Evolutionary conservation across 2,888 invertebrate species (phyloP).

Genomic region (Agapostemon virescens): DNA sequence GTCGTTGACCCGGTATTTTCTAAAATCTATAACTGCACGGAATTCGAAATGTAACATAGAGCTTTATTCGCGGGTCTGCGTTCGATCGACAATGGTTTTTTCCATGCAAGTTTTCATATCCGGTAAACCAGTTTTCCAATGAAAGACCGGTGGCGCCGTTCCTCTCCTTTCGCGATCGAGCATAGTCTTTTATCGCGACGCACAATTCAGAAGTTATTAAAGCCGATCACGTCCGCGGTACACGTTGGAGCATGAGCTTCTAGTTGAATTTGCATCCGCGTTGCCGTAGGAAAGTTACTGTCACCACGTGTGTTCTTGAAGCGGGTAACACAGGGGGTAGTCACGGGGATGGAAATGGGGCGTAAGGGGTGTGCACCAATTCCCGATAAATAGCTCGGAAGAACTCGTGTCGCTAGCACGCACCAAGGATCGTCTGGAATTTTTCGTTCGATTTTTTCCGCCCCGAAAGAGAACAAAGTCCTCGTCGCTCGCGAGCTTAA

Average conservation of each 20-base stretch:
- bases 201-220: constrained; percentile 1
- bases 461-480: constrained; percentile 14
- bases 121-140: too few species aligned
- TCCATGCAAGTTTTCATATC: too few species aligned
- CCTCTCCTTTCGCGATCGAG: not conserved
- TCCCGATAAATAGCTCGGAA: constrained; percentile 59
- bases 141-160: not conserved
- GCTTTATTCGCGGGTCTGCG: not conserved
- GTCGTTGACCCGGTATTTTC: too few species aligned
- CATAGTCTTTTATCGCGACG: not conserved
- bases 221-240: constrained; percentile 4
- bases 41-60: too few species aligned
- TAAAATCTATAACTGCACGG: too few species aligned
- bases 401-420: constrained; percentile 34
- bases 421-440: constrained; percentile 53
- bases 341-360: constrained; percentile 1
- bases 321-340: not conserved
- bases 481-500: not conserved
- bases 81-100: too few species aligned
- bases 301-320: not conserved
- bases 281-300: constrained; percentile 9
- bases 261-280: constrained; percentile 10
- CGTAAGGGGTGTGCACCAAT: constrained; percentile 45
- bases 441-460: constrained; percentile 57
- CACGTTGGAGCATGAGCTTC: not conserved